phyloP scores from a whole-genome alignment of 2,797 vertebrate species.

The Notolepis coatsorum region DNA sequence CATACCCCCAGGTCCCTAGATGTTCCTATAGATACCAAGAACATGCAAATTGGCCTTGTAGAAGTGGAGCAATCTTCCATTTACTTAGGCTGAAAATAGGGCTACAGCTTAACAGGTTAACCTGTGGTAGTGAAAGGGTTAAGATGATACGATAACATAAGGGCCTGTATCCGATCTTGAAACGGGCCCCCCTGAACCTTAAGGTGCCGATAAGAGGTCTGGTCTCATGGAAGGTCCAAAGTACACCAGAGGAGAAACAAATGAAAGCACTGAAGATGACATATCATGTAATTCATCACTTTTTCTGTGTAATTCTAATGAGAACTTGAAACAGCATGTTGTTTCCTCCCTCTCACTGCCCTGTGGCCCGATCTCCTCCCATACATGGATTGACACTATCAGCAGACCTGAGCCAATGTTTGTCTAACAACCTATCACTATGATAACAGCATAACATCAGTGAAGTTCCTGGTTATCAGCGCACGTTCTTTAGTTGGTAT shows the following conservation, averaged over 20 bases:
- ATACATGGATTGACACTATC: not conserved
- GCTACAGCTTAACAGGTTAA: too few species aligned
- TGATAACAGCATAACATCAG: not conserved
- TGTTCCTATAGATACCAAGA: too few species aligned
- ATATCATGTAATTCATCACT: not conserved
- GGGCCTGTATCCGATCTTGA: too few species aligned
- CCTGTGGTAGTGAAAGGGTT: too few species aligned
- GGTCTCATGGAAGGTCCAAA: not conserved
- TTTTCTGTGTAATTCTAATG: not conserved
- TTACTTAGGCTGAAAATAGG: too few species aligned
- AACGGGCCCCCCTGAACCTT: too few species aligned
- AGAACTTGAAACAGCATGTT: too few species aligned
- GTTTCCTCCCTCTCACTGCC: not conserved
- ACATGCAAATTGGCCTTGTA: too few species aligned
- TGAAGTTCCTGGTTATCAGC: not conserved
- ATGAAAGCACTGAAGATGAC: too few species aligned
- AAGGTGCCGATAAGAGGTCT: not conserved
- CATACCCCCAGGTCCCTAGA: too few species aligned
- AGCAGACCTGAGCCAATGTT: not conserved
- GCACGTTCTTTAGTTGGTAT: not conserved
- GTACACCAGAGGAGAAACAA: not conserved
- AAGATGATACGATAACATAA: too few species aligned
- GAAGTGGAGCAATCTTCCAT: too few species aligned
- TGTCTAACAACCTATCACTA: not conserved
- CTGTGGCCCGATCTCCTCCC: not conserved